Conservation (phyloP, 2,797 vertebrate species). For the Pipistrellus kuhlii region DNA sequence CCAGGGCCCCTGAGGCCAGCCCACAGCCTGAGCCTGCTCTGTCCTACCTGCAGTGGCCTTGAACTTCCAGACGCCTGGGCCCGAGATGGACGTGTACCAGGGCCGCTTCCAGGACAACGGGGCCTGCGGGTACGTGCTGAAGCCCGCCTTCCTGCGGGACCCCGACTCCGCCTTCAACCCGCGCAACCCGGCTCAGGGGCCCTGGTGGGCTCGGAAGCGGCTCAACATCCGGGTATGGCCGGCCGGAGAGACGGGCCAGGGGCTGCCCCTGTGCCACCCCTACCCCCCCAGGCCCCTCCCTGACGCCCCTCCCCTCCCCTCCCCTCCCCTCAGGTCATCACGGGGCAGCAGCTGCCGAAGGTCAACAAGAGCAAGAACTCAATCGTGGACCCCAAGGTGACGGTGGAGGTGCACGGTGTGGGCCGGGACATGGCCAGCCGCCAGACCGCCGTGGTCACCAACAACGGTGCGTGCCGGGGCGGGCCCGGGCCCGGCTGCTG, state of each 20-base stretch:
- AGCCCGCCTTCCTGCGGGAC: constrained; percentile 93
- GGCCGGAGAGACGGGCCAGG: not conserved
- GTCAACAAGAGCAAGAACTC: constrained; percentile 95
- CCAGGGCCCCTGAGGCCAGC: not conserved
- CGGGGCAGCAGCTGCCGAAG: constrained; percentile 97
- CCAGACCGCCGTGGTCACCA: constrained; percentile 91
- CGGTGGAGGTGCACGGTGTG: constrained; percentile 92
- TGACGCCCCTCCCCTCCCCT: not conserved
- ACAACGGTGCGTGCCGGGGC: constrained; percentile 89
- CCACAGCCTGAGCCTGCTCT: not conserved
- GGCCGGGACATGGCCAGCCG: constrained; percentile 89
- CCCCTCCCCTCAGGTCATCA: constrained; percentile 91
- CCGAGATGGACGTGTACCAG: constrained; percentile 97
- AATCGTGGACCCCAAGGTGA: constrained; percentile 96
- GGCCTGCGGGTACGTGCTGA: constrained; percentile 94
- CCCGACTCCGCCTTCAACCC: constrained; percentile 91
- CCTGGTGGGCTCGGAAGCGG: constrained; percentile 90
- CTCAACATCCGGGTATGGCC: constrained; percentile 73
- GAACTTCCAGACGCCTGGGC: constrained; percentile 95
- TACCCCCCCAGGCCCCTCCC: accelerated
- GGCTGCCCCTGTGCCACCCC: accelerated
- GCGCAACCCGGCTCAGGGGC: constrained; percentile 86
- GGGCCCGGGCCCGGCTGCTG: constrained; percentile 60
- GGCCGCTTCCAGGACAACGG: constrained; percentile 94
- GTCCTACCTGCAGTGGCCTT: constrained; percentile 92